phyloP scores from a whole-genome alignment of 2,888 invertebrate species.

The Ochlodes sylvanus region DNA sequence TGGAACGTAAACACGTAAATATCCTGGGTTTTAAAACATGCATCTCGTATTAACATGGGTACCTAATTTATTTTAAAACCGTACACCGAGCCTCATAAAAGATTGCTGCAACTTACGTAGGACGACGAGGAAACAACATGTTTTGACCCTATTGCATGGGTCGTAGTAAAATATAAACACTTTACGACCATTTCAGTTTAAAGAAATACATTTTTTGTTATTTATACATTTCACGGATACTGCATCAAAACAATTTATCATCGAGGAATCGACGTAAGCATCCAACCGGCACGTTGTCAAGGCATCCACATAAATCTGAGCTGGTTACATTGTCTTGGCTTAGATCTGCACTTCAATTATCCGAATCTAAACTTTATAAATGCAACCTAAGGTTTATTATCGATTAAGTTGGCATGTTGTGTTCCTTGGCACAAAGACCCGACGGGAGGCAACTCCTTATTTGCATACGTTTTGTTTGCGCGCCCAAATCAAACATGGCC shows the following conservation, averaged over 20 bases:
- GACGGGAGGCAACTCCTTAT: conserved; percentile 72
- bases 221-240: conserved; percentile 20
- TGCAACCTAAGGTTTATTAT: conserved; percentile 41
- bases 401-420: conserved; percentile 25
- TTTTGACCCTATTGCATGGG: no score
- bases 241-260: conserved; percentile 64
- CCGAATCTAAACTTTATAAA: conserved; percentile 48
- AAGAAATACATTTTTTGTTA: no score
- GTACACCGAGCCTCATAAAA: no score
- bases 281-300: conserved; percentile 49
- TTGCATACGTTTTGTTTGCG: conserved; percentile 77
- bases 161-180: no score
- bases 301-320: conserved; percentile 48
- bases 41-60: no score
- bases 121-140: no score
- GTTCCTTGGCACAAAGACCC: conserved; percentile 62
- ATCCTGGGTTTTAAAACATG: no score
- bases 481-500: conserved; percentile 67
- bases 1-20: no score
- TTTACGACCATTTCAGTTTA: no score
- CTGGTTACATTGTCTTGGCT: conserved; percentile 24
- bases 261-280: conserved; percentile 67
- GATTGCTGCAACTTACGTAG: no score
- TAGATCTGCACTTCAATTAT: conserved; percentile 16
- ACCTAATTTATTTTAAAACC: no score